Evolutionary conservation across 2,888 invertebrate genomes (phyloP), one percentile per base, ranked within the genome.

Genomic region (Lasioglossum figueresi): DNA sequence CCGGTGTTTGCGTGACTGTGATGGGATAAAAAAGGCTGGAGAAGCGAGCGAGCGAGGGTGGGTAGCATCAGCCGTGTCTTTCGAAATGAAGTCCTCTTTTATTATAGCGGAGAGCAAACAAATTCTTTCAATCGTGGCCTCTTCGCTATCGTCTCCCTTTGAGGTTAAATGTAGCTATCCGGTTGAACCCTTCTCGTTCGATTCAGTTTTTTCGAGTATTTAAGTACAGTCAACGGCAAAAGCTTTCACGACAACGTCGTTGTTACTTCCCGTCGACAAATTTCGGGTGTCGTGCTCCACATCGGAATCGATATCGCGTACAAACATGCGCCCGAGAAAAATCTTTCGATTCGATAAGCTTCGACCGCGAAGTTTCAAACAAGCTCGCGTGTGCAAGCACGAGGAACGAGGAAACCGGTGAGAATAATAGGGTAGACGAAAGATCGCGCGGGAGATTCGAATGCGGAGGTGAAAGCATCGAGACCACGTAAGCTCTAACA

Each of bases 121-220:
- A 85, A 88, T 88, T 88, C 85, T 85, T 85, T 88, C 87, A 83
- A 82, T 82, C 78, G 86, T 66, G 85, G 68, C 81, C 83, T 83
- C 88, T 84, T 85, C 83, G 80, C 88, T 83, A 75, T 85, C 89
- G 68, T 90, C 88, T 88, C 88, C 88, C 90, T 90, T 90, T 88
- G 85, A 90, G 86, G 86, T 85, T 84, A 88, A 88, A 86, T 86
- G 86, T 88, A 86, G 86, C 88, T 82, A 84, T 78, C 85, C 80
- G 71, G 71, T 34, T 68, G 34, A 77, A 82, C 85, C 85, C 83
- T 82, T 68, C 88, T 48, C 66, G 82, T 84, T 86, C 88, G 86
- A 86, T 88, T 86, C 86, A 80, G 75, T 81, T 88, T 85, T 88
- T 85, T 87, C 88, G 83, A 88, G 88, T 88, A 88, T 82, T 82